Base-by-base conservation (phyloP, 2,888 invertebrate species). In the Matsumyia berberina region DNA sequence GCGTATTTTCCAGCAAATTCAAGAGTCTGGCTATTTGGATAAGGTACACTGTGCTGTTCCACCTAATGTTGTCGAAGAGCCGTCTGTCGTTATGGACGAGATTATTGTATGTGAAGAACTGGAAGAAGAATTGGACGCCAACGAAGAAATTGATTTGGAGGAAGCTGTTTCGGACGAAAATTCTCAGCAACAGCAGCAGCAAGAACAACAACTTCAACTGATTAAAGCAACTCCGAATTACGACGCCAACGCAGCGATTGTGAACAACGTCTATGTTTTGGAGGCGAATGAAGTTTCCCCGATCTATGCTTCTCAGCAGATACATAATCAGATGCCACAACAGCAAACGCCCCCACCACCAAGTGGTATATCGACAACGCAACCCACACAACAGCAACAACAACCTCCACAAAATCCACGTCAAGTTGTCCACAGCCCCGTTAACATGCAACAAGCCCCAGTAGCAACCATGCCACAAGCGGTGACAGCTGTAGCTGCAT, bases 11-110 rank as follows among this genome's bases (percentile, higher is more conserved):
- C 93, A 94, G 66, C 94, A 94, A 88, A 96, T 98, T 81, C 95
- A 96, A 88, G 95, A 95, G 76, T 95, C 95, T 89, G 97, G 97
- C 7, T 98, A 97, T 90, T 96, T 98, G 89, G 97, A 98, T 90
- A 95, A 94, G 89, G 89, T 90, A 72, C 90, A 90, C 79, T 86
- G 88, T 72, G 88, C 87, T 31, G 64, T 42, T 6, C 46, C 66
- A 8, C 49, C 85, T 11, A 87, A 87, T 24, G 87, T 88, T 0
- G 67, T 88, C 8, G 72, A 87, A 12, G 89, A 88, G 11, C 17
- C 44, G 15, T 77, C 87, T 86, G 85, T 55, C 86, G 87, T 67
- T 81, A 86, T 86, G 6, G 87, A 81, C 11, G 86, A 86, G 19
- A 49, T 66, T 11, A 85, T 46, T 5, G 69, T 39, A 8, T 37